These are phyloP conservation scores for Cyrtorhinus lividipennis DNA, from an alignment of 1,140 invertebrate species.

Conservation along the genomic window DNA sequence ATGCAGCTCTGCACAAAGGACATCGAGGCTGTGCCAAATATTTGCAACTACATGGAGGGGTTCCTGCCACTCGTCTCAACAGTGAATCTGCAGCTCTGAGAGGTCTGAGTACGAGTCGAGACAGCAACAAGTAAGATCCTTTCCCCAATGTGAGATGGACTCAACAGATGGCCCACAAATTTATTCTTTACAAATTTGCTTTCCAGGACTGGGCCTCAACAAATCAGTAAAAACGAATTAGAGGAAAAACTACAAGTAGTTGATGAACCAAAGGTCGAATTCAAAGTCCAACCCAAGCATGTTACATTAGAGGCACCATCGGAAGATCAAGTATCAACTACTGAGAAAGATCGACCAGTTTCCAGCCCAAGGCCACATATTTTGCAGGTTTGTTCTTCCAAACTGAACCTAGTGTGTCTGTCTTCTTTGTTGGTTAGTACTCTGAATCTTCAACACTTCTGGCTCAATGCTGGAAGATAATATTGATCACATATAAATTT, in stretches of 20 bases:
- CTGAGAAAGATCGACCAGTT: background rate
- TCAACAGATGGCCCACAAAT: background rate
- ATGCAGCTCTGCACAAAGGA: slow-evolving; percentile 72
- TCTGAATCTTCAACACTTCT: too few species aligned
- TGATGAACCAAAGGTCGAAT: background rate
- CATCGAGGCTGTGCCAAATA: slow-evolving; percentile 83
- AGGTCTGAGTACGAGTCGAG: slow-evolving; percentile 12
- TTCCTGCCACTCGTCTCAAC: slow-evolving; percentile 53
- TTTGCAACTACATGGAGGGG: slow-evolving; percentile 76
- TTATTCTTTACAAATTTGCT: background rate
- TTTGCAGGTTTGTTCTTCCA: background rate
- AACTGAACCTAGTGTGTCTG: too few species aligned
- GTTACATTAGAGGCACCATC: too few species aligned
- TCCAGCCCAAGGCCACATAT: background rate
- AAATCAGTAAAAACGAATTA: background rate
- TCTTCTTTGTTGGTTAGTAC: too few species aligned
- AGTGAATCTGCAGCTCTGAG: slow-evolving; percentile 27
- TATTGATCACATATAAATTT: too few species aligned
- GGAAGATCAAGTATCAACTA: background rate
- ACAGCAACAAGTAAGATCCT: background rate
- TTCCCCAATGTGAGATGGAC: too few species aligned
- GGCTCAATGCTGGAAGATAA: too few species aligned
- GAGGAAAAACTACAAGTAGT: background rate
- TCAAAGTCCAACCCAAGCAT: background rate
- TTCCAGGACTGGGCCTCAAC: background rate